Evolutionary conservation across 2,888 invertebrate genomes (phyloP).

Genomic region (Watsonalla binaria): DNA sequence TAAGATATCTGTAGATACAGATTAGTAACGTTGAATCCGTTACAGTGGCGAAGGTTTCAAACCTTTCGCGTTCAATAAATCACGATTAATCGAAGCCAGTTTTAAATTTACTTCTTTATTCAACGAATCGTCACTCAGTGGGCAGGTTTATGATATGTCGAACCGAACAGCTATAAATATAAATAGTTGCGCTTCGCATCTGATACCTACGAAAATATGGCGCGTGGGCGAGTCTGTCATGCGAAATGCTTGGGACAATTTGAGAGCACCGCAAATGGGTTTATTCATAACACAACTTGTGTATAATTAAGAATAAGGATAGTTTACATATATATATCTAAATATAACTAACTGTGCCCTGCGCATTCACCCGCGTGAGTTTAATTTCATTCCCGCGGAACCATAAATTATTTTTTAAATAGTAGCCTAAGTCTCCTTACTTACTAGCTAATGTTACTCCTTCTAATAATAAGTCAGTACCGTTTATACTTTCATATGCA

Average conservation of each 20-base stretch:
- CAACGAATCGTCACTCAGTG: slow-evolving; percentile 14
- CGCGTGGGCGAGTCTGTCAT: slow-evolving; percentile 42
- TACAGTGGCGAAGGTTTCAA: not conserved
- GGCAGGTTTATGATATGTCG: slow-evolving; percentile 33
- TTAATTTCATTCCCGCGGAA: no score
- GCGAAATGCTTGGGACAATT: slow-evolving; percentile 9
- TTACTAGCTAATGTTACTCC: no score
- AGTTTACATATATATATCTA: no score
- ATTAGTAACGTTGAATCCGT: not conserved
- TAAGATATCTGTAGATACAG: no score
- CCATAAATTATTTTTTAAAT: no score
- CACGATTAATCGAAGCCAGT: slow-evolving; percentile 4
- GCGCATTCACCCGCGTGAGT: no score
- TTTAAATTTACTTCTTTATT: slow-evolving; percentile 15
- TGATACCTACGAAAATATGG: slow-evolving; percentile 32
- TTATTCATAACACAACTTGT: no score
- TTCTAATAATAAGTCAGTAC: no score
- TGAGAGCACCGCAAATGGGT: not conserved
- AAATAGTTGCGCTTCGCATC: slow-evolving; percentile 35
- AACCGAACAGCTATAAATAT: slow-evolving; percentile 50
- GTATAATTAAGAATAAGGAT: no score
- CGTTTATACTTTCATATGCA: no score
- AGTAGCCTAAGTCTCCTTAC: no score
- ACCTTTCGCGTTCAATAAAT: not conserved
- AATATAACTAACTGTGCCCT: no score